phyloP scores from a whole-genome alignment of 2,797 vertebrate species.

The Sciurus carolinensis region DNA sequence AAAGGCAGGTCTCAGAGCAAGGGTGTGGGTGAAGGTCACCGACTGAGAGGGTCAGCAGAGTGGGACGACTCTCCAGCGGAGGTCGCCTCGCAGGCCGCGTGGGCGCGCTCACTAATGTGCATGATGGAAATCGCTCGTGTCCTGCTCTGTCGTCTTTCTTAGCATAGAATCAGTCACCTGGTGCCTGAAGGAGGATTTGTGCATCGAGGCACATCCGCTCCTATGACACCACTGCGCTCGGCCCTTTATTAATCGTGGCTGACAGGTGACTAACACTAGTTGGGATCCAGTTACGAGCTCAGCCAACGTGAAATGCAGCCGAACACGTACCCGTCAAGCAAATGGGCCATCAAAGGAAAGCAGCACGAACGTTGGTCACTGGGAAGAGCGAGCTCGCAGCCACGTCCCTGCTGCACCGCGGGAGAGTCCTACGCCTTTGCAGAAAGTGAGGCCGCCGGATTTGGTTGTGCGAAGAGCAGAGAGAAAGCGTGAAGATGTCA shows the following conservation, averaged over 20 bases:
- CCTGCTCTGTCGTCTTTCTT: background rate
- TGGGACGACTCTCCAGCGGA: background rate
- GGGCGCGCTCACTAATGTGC: background rate
- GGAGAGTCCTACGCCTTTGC: background rate
- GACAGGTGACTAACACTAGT: background rate
- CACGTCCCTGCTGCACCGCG: background rate
- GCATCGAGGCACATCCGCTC: background rate
- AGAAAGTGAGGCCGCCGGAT: background rate
- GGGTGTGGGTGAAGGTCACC: no score
- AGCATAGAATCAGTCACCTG: background rate
- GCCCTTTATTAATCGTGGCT: background rate
- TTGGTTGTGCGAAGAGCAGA: background rate
- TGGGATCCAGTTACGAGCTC: background rate
- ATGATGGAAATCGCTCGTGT: background rate
- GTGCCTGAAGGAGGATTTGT: background rate
- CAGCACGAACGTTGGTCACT: background rate
- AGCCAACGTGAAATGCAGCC: background rate
- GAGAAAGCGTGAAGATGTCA: background rate
- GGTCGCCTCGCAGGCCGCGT: background rate
- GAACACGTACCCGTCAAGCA: background rate
- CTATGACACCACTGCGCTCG: background rate
- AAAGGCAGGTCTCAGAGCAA: background rate
- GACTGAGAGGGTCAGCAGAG: background rate
- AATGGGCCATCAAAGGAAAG: background rate
- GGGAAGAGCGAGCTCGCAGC: background rate